phyloP scores from a whole-genome alignment of 2,888 invertebrate species.

The Tetanocera ferruginea region DNA sequence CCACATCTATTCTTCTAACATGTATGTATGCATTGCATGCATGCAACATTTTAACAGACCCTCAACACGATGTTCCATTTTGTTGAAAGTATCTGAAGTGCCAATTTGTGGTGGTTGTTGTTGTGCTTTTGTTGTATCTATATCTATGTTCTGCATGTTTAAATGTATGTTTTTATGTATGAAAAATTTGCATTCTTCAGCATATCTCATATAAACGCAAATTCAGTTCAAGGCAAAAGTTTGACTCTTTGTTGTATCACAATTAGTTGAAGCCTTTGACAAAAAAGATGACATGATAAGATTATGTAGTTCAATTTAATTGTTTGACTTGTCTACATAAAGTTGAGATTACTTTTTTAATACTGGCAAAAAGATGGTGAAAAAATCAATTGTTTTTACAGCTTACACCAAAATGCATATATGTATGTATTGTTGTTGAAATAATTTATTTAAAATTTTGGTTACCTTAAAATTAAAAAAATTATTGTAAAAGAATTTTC shows the following conservation, averaged over 20 bases:
- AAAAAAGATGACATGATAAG: constrained; percentile 18
- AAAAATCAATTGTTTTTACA: too few relatives aligned
- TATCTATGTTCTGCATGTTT: background rate
- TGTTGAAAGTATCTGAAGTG: constrained; percentile 12
- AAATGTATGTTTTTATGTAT: background rate
- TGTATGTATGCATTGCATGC: background rate
- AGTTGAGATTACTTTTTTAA: background rate
- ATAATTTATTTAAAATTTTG: too few relatives aligned
- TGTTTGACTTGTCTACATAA: background rate
- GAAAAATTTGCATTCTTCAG: background rate
- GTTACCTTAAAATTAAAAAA: too few relatives aligned
- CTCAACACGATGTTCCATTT: background rate
- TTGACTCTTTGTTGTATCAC: background rate
- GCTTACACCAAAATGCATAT: too few relatives aligned
- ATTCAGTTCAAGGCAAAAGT: constrained; percentile 12
- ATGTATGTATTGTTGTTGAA: too few relatives aligned
- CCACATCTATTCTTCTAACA: background rate
- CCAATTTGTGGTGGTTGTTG: constrained; percentile 8
- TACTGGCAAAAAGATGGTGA: too few relatives aligned
- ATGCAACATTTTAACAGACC: too few relatives aligned
- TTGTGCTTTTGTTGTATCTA: background rate
- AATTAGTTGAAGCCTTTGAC: background rate
- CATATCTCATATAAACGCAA: background rate
- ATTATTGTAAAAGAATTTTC: too few relatives aligned
- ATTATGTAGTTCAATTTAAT: constrained; percentile 10